Evolutionary conservation across 92 coral and sea anemone genomes (phyloP), one percentile per base, ranked within the genome.

Genomic region (Epizoanthus ramosus): DNA sequence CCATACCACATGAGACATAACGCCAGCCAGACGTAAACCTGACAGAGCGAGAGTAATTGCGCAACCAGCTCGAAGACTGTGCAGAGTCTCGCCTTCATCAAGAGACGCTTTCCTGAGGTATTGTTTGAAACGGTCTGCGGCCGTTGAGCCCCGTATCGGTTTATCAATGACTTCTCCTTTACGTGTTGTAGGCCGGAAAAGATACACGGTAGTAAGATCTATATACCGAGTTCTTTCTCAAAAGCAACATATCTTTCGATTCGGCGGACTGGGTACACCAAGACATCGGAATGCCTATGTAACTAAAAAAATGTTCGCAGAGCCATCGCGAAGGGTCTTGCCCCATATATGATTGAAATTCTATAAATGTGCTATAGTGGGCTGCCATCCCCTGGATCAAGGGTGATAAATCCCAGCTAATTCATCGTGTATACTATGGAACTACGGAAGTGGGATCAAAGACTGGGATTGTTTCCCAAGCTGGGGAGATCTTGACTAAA

Each of bases 381-480:
- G n/a, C n/a, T n/a, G n/a, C n/a, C n/a, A n/a, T n/a, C n/a, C n/a
- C 80, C 80, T 25, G 80, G 6, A 4, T 6, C 47, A 41, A 41
- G 47, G 8, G 47, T 41, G 8, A 41, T 41, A n/a, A n/a, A n/a
- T n/a, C n/a, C n/a, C n/a, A n/a, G n/a, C n/a, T n/a, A n/a, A n/a
- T n/a, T n/a, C n/a, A n/a, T n/a, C n/a, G n/a, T n/a, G n/a, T n/a
- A n/a, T n/a, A n/a, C n/a, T n/a, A n/a, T n/a, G n/a, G n/a, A n/a
- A n/a, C n/a, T n/a, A n/a, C n/a, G n/a, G n/a, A n/a, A n/a, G n/a
- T n/a, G n/a, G n/a, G n/a, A n/a, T n/a, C n/a, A n/a, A n/a, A n/a
- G n/a, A n/a, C n/a, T n/a, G n/a, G n/a, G n/a, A n/a, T n/a, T n/a
- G n/a, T n/a, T n/a, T n/a, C n/a, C n/a, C n/a, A n/a, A n/a, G n/a